These are phyloP conservation scores for Actenoides hombroni DNA, from an alignment of 2,113 vertebrate genomes.

Conservation along the genomic window DNA sequence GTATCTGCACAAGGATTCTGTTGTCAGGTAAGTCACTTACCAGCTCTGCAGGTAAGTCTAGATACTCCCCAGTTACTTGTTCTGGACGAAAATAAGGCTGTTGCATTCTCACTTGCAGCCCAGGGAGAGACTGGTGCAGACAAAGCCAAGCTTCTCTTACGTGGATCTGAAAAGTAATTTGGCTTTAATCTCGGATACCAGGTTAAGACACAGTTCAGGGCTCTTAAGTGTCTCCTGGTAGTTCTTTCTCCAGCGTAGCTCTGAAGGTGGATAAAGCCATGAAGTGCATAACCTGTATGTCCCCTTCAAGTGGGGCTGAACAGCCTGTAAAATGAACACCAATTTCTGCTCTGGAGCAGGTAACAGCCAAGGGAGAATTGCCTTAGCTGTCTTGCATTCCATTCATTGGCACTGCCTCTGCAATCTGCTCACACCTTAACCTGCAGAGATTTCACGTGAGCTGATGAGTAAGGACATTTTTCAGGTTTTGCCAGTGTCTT, in stretches of 20 bases:
- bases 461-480: neutral
- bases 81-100: rapidly evolving
- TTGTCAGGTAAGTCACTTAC: neutral
- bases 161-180: neutral
- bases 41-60: neutral
- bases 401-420: rapidly evolving
- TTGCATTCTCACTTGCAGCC: neutral
- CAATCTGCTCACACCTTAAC: neutral
- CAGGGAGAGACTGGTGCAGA: neutral
- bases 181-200: neutral
- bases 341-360: neutral
- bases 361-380: neutral
- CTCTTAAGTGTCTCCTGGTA: neutral
- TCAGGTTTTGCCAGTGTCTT: neutral
- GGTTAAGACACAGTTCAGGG: neutral
- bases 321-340: neutral
- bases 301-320: neutral
- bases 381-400: neutral
- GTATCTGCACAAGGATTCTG: neutral
- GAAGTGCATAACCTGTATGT: rapidly evolving
- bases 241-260: neutral
- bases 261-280: neutral
- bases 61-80: neutral
- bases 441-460: neutral
- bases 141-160: neutral